phyloP scores from a whole-genome alignment of 2,113 vertebrate genomes.

The Machaerirhynchus nigripectus region DNA sequence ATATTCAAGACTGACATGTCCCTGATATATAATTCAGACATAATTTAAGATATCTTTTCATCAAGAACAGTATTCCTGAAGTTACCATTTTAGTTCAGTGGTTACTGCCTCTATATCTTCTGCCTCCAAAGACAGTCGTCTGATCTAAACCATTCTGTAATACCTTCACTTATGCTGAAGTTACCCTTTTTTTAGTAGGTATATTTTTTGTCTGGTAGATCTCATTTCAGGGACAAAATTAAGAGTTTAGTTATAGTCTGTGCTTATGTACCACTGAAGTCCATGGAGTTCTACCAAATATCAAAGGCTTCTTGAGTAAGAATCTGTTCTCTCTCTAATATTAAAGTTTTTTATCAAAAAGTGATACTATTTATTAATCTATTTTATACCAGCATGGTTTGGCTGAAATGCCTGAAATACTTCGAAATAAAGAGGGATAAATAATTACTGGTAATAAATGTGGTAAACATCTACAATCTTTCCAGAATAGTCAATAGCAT shows the following conservation, averaged over 20 bases:
- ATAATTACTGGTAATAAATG: background rate
- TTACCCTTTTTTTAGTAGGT: background rate
- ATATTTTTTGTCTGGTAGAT: background rate
- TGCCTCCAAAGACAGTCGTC: background rate
- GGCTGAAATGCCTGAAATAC: background rate
- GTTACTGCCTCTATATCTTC: background rate
- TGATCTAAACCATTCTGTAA: background rate
- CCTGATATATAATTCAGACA: background rate
- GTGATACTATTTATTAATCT: background rate
- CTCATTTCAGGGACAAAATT: background rate
- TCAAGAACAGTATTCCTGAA: background rate
- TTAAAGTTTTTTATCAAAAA: background rate
- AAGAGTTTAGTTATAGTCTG: background rate
- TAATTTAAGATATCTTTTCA: background rate
- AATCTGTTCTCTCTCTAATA: background rate
- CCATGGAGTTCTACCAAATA: background rate
- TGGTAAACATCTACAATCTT: background rate
- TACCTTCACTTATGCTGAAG: background rate
- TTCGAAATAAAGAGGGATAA: background rate
- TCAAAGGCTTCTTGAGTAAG: background rate
- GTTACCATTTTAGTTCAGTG: background rate
- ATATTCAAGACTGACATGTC: background rate
- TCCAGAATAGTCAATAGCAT: background rate
- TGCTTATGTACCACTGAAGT: background rate
- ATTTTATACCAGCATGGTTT: background rate